Evolutionary conservation across 2,113 vertebrate species (phyloP), one percentile per base, ranked within the genome.

Genomic region (Apodemus speciosus): DNA sequence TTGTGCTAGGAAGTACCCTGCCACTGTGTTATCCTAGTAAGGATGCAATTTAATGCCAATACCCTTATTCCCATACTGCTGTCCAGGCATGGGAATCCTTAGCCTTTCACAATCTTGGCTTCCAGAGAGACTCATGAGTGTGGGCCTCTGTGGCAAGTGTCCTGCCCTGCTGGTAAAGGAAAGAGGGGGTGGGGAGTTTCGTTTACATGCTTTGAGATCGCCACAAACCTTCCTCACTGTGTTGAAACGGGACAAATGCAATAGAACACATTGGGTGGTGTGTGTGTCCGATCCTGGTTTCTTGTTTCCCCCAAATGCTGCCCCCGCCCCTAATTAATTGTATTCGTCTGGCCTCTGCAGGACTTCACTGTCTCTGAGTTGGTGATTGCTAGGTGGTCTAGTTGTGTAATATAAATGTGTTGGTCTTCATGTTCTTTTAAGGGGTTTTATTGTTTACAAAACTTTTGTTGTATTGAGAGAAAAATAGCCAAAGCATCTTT

Each of bases 191-290:
- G 84, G 84, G 68, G 84, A 81, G 64, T 91, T 81, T 93, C 91
- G 93, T 96, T 96, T 88, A 96, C 51, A 90, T 91, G 95, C 87
- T 72, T 84, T 0, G 75, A 95, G 95, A 97, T 96, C 97, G 94
- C 43, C 62, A 72, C 92, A 94, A 91, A 97, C 96, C 97, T 97
- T 85, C 98, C 97, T 98, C 97, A 97, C 73, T 92, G 95, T 97
- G 95, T 97, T 94, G 95, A 96, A 93, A 97, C 51, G 95, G 98
- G 98, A 97, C 97, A 97, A 98, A 98, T 98, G n/a, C n/a, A n/a
- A n/a, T n/a, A n/a, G n/a, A n/a, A n/a, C n/a, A n/a, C n/a, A 94
- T 93, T 86, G 96, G 97, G 92, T 94, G 90, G 96, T 73, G 69
- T 68, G 32, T n/a, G n/a, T n/a, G n/a, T n/a, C 96, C 95, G 91